These are phyloP conservation scores for Salminus brasiliensis DNA, from an alignment of 2,113 vertebrate genomes.

Conservation along the genomic window DNA sequence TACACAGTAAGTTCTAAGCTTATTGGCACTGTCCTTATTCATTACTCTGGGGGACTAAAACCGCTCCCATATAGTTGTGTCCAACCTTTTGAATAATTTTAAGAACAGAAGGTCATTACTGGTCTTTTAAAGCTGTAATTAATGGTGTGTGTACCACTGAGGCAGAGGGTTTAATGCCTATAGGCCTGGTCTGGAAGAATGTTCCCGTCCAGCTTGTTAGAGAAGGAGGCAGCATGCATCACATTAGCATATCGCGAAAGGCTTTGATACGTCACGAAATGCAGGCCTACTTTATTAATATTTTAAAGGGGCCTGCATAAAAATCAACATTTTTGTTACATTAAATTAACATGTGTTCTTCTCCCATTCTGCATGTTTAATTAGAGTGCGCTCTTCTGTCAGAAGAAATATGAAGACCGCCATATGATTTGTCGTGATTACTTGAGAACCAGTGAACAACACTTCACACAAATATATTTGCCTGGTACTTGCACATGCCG, in stretches of 20 bases:
- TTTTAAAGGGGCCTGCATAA: conserved; percentile 80
- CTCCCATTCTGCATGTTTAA: conserved; percentile 79
- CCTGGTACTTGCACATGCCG: conserved; percentile 40
- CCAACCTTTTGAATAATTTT: conserved; percentile 25
- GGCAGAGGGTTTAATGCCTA: conserved; percentile 35
- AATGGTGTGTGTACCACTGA: conserved; percentile 2
- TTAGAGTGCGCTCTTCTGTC: conserved; percentile 72
- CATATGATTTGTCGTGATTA: conserved; percentile 60
- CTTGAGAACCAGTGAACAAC: conserved; percentile 58
- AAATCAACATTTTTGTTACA: conserved; percentile 87
- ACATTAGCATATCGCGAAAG: conserved; percentile 77
- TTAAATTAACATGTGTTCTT: conserved; percentile 86
- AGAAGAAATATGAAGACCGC: conserved; percentile 51
- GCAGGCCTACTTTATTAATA: conserved; percentile 80
- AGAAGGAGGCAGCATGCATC: conserved; percentile 67
- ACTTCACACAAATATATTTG: conserved; percentile 55
- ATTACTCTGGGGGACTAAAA: not conserved
- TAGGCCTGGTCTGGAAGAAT: conserved; percentile 56
- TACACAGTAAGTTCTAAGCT: not conserved
- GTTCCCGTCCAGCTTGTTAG: conserved; percentile 75
- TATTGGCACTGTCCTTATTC: not conserved
- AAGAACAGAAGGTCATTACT: conserved; percentile 46
- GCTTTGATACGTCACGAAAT: conserved; percentile 81
- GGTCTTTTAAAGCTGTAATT: conserved; percentile 29
- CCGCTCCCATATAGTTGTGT: not conserved